Conservation (phyloP, 2,797 vertebrate genomes). For the Enteromius argenteus region DNA sequence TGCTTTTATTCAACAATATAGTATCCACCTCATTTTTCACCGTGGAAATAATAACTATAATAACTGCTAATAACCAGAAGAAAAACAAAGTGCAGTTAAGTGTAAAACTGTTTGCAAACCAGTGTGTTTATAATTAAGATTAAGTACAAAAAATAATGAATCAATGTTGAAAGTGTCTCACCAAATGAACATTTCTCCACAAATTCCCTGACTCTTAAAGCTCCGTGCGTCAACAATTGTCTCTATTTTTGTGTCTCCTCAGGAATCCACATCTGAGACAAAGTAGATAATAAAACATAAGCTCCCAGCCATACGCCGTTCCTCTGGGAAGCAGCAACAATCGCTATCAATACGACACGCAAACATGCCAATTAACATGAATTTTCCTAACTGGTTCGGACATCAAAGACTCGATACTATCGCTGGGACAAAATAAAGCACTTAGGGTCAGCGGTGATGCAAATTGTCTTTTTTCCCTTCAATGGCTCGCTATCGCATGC, state of each 20-base stretch:
- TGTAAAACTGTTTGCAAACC: no score
- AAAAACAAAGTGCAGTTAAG: no score
- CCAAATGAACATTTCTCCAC: background rate
- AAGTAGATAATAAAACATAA: constrained; percentile 2
- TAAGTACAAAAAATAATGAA: background rate
- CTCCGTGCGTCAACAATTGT: background rate
- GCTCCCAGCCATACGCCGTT: constrained; percentile 76
- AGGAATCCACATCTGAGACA: constrained; percentile 20
- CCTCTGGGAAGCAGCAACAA: constrained; percentile 71
- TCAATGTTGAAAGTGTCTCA: background rate
- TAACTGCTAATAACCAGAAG: no score
- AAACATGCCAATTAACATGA: constrained; percentile 85
- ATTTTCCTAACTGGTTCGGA: constrained; percentile 82
- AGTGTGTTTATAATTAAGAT: no score
- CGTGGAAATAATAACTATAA: no score
- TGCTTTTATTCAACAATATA: no score
- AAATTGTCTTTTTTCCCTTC: constrained; percentile 73
- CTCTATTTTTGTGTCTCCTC: constrained; percentile 53
- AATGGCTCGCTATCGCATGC: constrained; percentile 70
- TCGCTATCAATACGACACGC: constrained; percentile 77
- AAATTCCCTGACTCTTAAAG: background rate
- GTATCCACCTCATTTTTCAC: no score
- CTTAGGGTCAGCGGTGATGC: constrained; percentile 79
- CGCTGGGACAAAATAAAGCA: constrained; percentile 78
- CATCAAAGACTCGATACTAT: constrained; percentile 84